Evolutionary conservation across 2,888 invertebrate genomes (phyloP).

Genomic region (Drosophila falleni): DNA sequence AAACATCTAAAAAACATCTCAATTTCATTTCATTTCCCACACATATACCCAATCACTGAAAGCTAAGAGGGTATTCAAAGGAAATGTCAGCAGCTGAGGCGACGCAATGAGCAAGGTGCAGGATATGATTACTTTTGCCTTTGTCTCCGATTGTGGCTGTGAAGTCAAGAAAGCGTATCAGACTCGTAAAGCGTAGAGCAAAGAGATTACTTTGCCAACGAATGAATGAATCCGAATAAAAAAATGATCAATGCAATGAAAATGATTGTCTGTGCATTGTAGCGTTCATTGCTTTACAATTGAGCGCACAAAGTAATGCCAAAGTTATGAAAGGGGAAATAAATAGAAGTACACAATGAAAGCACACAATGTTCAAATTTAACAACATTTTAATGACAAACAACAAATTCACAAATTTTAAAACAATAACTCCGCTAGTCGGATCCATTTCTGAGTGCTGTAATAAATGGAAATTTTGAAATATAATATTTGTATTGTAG

Average conservation of each 20-base stretch:
- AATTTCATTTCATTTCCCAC: background rate
- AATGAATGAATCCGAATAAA: conserved; percentile 83
- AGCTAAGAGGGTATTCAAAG: conserved; percentile 36
- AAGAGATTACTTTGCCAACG: conserved; percentile 84
- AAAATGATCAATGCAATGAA: conserved; percentile 83
- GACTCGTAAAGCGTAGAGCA: conserved; percentile 53
- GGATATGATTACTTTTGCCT: conserved; percentile 78
- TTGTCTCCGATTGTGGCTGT: conserved; percentile 59
- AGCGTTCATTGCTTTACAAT: conserved; percentile 71
- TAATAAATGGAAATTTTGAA: conserved; percentile 31
- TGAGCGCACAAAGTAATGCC: conserved; percentile 71
- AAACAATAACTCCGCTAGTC: background rate
- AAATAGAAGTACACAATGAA: conserved; percentile 4
- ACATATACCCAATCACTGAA: conserved; percentile 6
- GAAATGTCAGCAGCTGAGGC: conserved; percentile 12
- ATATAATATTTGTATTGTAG: background rate
- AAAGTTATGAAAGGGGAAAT: conserved; percentile 17
- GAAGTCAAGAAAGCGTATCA: conserved; percentile 61
- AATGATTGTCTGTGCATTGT: conserved; percentile 73
- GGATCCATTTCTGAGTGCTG: background rate
- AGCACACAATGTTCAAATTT: conserved; percentile 7
- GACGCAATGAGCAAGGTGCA: conserved; percentile 39
- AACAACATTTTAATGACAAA: conserved; percentile 30
- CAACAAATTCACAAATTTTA: conserved; percentile 10
- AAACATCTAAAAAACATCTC: background rate